Percentiles rank a stretch among this genome's conserved stretches.
phyloP scores from a whole-genome alignment of 2,888 invertebrate genomes.

The Zygogramma bicolorata region DNA sequence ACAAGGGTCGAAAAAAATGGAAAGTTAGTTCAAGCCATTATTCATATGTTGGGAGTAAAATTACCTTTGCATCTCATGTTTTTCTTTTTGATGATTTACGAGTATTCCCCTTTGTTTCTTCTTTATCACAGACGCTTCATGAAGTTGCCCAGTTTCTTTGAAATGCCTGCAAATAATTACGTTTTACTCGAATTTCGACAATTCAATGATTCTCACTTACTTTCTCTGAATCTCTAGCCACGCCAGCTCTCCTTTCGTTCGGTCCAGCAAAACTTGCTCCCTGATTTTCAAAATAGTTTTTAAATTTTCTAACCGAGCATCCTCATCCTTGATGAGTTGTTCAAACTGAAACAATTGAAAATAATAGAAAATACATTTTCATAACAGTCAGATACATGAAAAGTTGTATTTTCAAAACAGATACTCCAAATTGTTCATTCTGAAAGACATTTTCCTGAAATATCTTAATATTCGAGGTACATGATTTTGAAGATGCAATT shows the following conservation, averaged over 20 bases:
- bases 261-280: slow-evolving; percentile 76
- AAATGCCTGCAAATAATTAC: slow-evolving; percentile 62
- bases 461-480: too few relatives aligned
- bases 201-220: slow-evolving; percentile 35
- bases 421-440: too few relatives aligned
- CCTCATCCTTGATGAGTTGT: slow-evolving; percentile 77
- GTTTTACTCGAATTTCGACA: neutral
- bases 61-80: slow-evolving; percentile 76
- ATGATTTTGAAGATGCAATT: too few relatives aligned
- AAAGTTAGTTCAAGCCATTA: too few relatives aligned
- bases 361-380: neutral
- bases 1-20: too few relatives aligned
- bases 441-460: too few relatives aligned
- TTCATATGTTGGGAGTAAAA: slow-evolving; percentile 23
- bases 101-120: slow-evolving; percentile 78
- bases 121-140: slow-evolving; percentile 72
- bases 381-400: too few relatives aligned
- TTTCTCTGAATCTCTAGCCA: slow-evolving; percentile 77
- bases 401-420: too few relatives aligned
- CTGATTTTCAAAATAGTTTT: slow-evolving; percentile 75
- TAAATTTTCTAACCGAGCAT: slow-evolving; percentile 75
- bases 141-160: slow-evolving; percentile 70
- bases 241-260: slow-evolving; percentile 75
- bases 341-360: slow-evolving; percentile 69
- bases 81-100: slow-evolving; percentile 75